Evolutionary conservation across 2,888 invertebrate genomes (phyloP).

Genomic region (Hoplodrina blanda): DNA sequence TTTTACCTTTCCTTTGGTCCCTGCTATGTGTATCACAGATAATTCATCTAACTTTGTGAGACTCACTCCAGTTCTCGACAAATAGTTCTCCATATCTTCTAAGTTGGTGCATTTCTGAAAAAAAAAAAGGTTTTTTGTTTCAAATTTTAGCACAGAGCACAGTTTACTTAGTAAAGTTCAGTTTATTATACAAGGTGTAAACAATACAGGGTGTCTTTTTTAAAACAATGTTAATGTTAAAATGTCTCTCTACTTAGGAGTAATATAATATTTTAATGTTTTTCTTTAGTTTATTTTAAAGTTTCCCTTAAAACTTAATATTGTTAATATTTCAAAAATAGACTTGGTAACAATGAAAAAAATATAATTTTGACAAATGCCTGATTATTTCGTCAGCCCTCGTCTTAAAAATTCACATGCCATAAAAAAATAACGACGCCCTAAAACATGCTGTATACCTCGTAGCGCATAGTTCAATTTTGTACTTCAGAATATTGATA

Average conservation of each 20-base stretch:
- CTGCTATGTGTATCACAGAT: slow-evolving; percentile 98
- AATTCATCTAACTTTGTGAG: slow-evolving; percentile 93
- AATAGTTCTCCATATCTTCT: slow-evolving; percentile 90
- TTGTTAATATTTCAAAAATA: too few species aligned
- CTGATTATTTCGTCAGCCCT: too few species aligned
- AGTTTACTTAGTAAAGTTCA: too few species aligned
- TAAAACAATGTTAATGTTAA: background rate
- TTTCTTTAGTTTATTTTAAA: too few species aligned
- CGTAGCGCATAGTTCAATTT: background rate
- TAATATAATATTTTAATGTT: too few species aligned
- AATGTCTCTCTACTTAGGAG: background rate
- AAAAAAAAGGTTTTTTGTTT: background rate
- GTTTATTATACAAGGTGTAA: too few species aligned
- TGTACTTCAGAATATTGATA: background rate
- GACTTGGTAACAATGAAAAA: too few species aligned
- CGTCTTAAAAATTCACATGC: too few species aligned
- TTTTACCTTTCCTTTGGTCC: slow-evolving; percentile 98
- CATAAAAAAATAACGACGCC: too few species aligned
- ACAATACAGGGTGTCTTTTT: background rate
- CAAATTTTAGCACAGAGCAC: too few species aligned
- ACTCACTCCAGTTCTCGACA: slow-evolving; percentile 92
- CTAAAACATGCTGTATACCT: background rate
- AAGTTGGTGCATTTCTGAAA: slow-evolving; percentile 86
- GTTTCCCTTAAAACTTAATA: too few species aligned
- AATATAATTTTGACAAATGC: too few species aligned